Evolutionary conservation across 1,140 invertebrate genomes (phyloP).

Genomic region (Atta cephalotes): DNA sequence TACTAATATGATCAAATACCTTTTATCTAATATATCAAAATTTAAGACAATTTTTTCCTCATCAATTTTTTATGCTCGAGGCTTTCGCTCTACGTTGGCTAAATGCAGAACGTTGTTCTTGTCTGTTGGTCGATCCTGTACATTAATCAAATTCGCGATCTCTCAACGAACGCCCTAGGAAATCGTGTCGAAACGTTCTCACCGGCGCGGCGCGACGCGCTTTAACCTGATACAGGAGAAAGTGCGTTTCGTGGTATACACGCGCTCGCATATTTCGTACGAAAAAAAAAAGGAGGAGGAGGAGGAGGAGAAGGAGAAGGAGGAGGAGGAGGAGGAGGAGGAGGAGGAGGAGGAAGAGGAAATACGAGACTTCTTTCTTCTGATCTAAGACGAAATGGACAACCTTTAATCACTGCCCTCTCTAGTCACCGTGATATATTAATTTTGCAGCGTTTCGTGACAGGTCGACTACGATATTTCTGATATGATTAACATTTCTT

Average conservation of each 20-base stretch:
- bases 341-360: neutral
- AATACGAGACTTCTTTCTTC: neutral
- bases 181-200: slow-evolving; percentile 61
- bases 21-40: slow-evolving; percentile 6
- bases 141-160: slow-evolving; percentile 64
- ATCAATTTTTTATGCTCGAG: neutral
- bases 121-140: neutral
- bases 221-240: slow-evolving; percentile 67
- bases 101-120: slow-evolving; percentile 31
- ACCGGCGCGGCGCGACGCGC: slow-evolving; percentile 41
- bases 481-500: neutral
- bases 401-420: neutral
- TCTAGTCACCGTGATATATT: slow-evolving; percentile 23
- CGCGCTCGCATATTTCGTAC: slow-evolving; percentile 15
- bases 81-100: neutral
- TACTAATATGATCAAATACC: neutral
- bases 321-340: neutral
- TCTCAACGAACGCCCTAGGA: slow-evolving; percentile 59
- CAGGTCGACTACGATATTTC: neutral
- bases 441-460: neutral
- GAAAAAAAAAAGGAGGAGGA: neutral
- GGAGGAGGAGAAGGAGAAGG: neutral
- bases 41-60: neutral
- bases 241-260: slow-evolving; percentile 66
- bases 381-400: slow-evolving; percentile 16